A percentile compares a stretch with the other conserved stretches of the same genome.
These are phyloP conservation scores for Cataglyphis rosenhaueri DNA, from an alignment of 2,888 invertebrate genomes.

Conservation along the genomic window DNA sequence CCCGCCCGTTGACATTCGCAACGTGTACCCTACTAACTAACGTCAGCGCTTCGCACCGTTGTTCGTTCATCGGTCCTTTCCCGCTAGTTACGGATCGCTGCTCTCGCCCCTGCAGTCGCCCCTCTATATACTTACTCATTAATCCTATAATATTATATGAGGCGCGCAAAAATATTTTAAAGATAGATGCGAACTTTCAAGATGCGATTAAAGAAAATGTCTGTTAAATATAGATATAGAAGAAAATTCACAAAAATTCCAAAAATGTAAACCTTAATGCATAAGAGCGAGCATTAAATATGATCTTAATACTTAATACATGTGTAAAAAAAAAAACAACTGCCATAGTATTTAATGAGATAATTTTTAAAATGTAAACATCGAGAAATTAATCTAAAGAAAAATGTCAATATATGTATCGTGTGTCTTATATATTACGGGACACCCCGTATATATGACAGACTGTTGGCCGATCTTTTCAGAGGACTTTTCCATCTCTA, in stretches of 20 bases:
- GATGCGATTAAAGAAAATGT: not conserved
- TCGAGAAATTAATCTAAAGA: not conserved
- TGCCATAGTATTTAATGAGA: not conserved
- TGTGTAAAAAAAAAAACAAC: not conserved
- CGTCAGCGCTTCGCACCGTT: conserved; percentile 45
- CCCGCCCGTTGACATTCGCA: conserved; percentile 39
- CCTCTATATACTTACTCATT: not conserved
- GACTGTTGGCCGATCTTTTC: not conserved
- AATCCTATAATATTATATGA: not conserved
- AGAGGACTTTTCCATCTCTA: not conserved
- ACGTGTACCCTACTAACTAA: conserved; percentile 53
- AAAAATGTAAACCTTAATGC: not conserved
- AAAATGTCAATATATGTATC: not conserved
- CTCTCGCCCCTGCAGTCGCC: conserved; percentile 9
- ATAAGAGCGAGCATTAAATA: not conserved
- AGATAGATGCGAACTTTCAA: not conserved
- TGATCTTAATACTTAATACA: not conserved
- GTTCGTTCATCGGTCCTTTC: conserved; percentile 19
- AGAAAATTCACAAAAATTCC: not conserved
- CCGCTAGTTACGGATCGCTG: conserved; percentile 25
- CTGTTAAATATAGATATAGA: not conserved
- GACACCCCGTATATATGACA: not conserved
- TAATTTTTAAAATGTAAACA: not conserved
- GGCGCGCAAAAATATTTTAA: not conserved
- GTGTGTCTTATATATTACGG: not conserved